These are phyloP conservation scores for Agrilus cyanescens DNA, from an alignment of 2,888 invertebrate species.

Conservation along the genomic window DNA sequence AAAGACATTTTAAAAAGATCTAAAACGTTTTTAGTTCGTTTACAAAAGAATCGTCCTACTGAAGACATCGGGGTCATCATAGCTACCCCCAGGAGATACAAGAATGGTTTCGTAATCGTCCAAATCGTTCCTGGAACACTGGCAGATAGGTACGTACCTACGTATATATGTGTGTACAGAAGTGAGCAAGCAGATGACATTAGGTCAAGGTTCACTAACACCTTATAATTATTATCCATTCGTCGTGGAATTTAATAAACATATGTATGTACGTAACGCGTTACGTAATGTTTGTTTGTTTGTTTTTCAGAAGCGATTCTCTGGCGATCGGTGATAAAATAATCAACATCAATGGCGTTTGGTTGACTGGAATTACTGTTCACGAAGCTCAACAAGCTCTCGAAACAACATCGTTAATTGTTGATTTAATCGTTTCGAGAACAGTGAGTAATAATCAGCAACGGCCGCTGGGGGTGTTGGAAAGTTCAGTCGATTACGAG, in stretches of 20 bases:
- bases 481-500: slow-evolving; percentile 62
- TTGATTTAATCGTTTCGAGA: slow-evolving; percentile 55
- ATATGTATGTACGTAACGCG: too few species aligned
- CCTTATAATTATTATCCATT: too few species aligned
- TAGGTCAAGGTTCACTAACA: too few species aligned
- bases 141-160: slow-evolving; percentile 47
- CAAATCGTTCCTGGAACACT: slow-evolving; percentile 59
- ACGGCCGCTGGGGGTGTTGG: slow-evolving; percentile 38
- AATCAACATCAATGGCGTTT: slow-evolving; percentile 72
- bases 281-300: slow-evolving; percentile 7
- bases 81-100: slow-evolving; percentile 47
- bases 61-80: slow-evolving; percentile 64
- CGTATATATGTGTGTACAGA: too few species aligned
- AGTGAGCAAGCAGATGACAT: background rate
- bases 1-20: slow-evolving; percentile 10
- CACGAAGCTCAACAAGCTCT: slow-evolving; percentile 55
- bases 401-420: slow-evolving; percentile 47
- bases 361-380: slow-evolving; percentile 62
- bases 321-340: slow-evolving; percentile 75
- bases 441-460: slow-evolving; percentile 12
- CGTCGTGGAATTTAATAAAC: too few species aligned
- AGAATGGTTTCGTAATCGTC: slow-evolving; percentile 56
- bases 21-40: slow-evolving; percentile 29
- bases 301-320: slow-evolving; percentile 54
- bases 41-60: slow-evolving; percentile 42